Conservation (phyloP, 2,797 vertebrate species). For the Stomatorhinus walkeri region DNA sequence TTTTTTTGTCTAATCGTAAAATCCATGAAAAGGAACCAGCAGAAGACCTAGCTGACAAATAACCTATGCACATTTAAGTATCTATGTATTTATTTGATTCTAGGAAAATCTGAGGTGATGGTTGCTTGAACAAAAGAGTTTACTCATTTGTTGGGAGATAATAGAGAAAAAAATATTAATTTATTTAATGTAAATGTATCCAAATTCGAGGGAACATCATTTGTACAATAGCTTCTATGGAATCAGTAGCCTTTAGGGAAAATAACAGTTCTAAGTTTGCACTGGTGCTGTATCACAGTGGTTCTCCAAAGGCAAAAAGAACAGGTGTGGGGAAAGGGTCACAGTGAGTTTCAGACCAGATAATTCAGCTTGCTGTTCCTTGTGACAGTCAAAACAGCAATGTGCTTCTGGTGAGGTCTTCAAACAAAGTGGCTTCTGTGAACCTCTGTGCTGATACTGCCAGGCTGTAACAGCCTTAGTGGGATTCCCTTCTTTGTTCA, state of each 20-base stretch:
- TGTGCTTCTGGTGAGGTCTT: neutral
- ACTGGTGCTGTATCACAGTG: neutral
- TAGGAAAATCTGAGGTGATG: neutral
- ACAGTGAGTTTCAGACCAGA: neutral
- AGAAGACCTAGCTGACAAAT: neutral
- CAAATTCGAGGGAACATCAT: neutral
- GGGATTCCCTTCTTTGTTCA: neutral
- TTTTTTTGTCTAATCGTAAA: neutral
- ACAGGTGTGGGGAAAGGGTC: neutral
- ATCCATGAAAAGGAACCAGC: neutral
- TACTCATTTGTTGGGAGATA: neutral
- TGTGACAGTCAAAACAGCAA: neutral
- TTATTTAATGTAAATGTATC: neutral
- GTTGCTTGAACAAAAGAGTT: neutral
- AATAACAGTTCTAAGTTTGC: neutral
- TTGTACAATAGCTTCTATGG: neutral
- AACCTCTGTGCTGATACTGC: neutral
- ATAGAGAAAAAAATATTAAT: neutral
- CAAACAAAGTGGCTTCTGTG: neutral
- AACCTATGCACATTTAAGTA: neutral
- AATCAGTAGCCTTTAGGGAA: neutral
- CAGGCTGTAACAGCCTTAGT: neutral
- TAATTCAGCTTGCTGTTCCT: neutral
- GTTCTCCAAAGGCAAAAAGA: constrained; percentile 6
- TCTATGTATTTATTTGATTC: neutral